Conservation (phyloP, 2,113 vertebrate species). For the Gobiocypris rarus region DNA sequence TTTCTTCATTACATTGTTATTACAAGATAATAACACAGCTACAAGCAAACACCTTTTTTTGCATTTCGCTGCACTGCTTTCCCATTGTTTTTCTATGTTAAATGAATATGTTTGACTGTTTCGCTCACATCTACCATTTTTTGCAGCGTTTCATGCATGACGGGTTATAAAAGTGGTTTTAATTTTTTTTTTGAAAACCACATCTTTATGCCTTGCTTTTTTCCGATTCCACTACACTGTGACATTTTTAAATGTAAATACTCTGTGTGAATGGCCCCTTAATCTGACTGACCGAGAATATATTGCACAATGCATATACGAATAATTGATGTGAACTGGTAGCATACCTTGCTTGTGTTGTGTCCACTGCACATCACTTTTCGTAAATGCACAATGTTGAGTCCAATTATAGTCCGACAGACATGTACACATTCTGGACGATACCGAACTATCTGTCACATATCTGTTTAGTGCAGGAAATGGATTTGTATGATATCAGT, state of each 20-base stretch:
- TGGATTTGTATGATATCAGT: neutral
- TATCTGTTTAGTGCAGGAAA: neutral
- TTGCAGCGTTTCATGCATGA: neutral
- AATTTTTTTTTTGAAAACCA: neutral
- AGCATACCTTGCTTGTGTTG: neutral
- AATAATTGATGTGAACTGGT: neutral
- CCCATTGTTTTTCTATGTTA: neutral
- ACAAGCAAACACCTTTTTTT: neutral
- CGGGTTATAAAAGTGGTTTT: too few relatives aligned
- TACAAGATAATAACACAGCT: constrained; percentile 1
- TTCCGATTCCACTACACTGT: neutral
- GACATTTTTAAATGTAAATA: neutral
- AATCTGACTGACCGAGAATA: neutral
- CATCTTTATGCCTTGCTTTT: neutral
- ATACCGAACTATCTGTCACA: neutral
- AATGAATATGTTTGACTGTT: too few relatives aligned
- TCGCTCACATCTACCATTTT: neutral
- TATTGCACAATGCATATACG: neutral
- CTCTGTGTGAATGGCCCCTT: neutral
- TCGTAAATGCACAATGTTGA: neutral
- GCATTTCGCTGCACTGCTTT: neutral
- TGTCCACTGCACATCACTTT: neutral
- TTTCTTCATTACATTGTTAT: neutral
- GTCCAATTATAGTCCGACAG: neutral
- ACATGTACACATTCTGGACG: neutral